Evolutionary conservation across 2,113 vertebrate species (phyloP).

Genomic region (Coreoperca whiteheadi): DNA sequence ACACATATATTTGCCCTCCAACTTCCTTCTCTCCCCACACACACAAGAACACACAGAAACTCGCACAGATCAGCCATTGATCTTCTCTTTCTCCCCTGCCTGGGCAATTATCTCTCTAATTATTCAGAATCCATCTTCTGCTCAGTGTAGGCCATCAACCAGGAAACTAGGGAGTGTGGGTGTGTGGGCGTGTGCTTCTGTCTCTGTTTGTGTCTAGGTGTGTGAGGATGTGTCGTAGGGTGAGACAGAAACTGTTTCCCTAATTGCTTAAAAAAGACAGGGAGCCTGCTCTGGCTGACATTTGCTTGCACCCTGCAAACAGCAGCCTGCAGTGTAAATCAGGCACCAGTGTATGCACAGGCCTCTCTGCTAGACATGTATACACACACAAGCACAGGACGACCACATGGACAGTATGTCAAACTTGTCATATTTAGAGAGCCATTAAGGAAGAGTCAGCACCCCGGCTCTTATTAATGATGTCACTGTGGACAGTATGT

Average conservation of each 20-base stretch:
- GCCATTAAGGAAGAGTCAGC: constrained; percentile 74
- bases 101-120: constrained; percentile 84
- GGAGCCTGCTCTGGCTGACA: constrained; percentile 58
- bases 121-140: constrained; percentile 83
- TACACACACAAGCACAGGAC: constrained; percentile 36
- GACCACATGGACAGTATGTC: constrained; percentile 61
- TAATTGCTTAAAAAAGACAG: constrained; percentile 74
- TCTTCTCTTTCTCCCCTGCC: constrained; percentile 75
- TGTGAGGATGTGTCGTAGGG: constrained; percentile 48
- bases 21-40: constrained; percentile 23
- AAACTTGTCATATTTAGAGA: constrained; percentile 75
- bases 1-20: constrained; percentile 48
- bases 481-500: constrained; percentile 76
- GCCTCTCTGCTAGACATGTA: constrained; percentile 36
- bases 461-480: constrained; percentile 75
- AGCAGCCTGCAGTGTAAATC: constrained; percentile 65
- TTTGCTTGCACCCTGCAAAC: constrained; percentile 62
- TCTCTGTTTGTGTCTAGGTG: constrained; percentile 6
- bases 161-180: constrained; percentile 71
- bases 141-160: constrained; percentile 66
- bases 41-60: constrained; percentile 43
- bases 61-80: constrained; percentile 79
- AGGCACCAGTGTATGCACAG: constrained; percentile 41
- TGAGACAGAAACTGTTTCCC: constrained; percentile 61
- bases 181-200: constrained; percentile 12